Evolutionary conservation across 1,140 invertebrate genomes (phyloP), one percentile per base, ranked within the genome.

Genomic region (Stratiolaelaps scimitus): DNA sequence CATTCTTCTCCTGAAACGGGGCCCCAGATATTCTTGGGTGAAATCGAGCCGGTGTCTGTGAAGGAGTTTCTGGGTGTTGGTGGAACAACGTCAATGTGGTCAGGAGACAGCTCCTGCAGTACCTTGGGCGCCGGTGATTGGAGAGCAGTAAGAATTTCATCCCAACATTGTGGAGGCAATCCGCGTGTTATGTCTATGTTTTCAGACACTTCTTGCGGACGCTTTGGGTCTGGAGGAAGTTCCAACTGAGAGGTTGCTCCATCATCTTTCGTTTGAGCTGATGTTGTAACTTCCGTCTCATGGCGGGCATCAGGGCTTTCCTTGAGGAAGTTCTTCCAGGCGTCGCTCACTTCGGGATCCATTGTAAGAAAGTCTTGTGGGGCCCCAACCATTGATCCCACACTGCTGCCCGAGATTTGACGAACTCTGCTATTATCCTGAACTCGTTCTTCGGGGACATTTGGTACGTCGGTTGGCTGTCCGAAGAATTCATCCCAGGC

Each of bases 401-500:
- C 53, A 26, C 53, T 60, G 15, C 53, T 34, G 34, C 34, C 53
- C 13, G 53, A 60, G 26, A 60, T 34, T 26, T 60, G n/a, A 29
- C 53, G 53, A 34, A 0, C 2, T 15, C 53, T 26, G 4, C 34
- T 40, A 40, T 4, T 40, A 10, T 40, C 34, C 23, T 60, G 53
- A 26, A 26, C 17, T 15, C 20, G n/a, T n/a, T 26, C 53, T 2
- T 15, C 53, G 6, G 26, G 23, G 1, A 26, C 17, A 6, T 4
- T 23, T 15, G 26, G 26, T 17, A 2, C 53, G 10, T 34, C 17
- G 23, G 17, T 26, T 1, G 53, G 1, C 23, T 60, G 53, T 19
- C 53, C 53, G 10, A 60, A 60, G 23, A 60, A 60, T 34, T 60
- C 53, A 17, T 26, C 53, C 53, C 53, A 60, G n/a, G 53, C 53